phyloP scores from a whole-genome alignment of 1,140 invertebrate genomes.

The Nixonia krombeini region DNA sequence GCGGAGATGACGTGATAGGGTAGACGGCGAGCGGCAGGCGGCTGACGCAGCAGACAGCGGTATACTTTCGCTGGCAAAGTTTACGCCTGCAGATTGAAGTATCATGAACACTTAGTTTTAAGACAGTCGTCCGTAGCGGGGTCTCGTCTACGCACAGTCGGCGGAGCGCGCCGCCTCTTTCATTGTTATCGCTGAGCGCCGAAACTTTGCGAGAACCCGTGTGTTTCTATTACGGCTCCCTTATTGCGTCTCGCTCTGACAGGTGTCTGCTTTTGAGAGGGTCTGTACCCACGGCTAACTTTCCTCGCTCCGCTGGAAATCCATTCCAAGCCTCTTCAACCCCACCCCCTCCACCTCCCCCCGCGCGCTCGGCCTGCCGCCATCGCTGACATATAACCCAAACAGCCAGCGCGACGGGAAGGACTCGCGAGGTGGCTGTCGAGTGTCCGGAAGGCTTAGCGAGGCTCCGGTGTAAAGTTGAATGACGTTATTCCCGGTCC shows the following conservation, averaged over 20 bases:
- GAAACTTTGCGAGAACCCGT: constrained; percentile 36
- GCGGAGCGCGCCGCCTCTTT: too few species aligned
- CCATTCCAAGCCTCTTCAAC: constrained; percentile 44
- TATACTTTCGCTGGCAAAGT: constrained; percentile 24
- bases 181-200: too few species aligned
- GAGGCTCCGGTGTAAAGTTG: constrained; percentile 17
- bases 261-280: constrained; percentile 50
- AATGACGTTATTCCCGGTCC: constrained; percentile 19
- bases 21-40: too few species aligned
- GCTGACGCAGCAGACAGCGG: too few species aligned
- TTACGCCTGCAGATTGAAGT: constrained; percentile 35
- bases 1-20: too few species aligned
- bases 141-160: too few species aligned
- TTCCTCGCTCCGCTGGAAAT: constrained; percentile 46
- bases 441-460: constrained; percentile 24
- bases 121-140: too few species aligned
- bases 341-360: too few species aligned
- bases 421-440: constrained; percentile 15
- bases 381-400: too few species aligned
- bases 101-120: constrained; percentile 39
- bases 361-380: background rate
- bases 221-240: constrained; percentile 34
- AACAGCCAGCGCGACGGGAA: background rate
- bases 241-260: constrained; percentile 43
- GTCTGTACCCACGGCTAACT: constrained; percentile 39